Percentiles rank a stretch among this genome's conserved stretches.
Evolutionary conservation across 2,113 vertebrate species (phyloP).

Genomic region (Rutilus rutilus): DNA sequence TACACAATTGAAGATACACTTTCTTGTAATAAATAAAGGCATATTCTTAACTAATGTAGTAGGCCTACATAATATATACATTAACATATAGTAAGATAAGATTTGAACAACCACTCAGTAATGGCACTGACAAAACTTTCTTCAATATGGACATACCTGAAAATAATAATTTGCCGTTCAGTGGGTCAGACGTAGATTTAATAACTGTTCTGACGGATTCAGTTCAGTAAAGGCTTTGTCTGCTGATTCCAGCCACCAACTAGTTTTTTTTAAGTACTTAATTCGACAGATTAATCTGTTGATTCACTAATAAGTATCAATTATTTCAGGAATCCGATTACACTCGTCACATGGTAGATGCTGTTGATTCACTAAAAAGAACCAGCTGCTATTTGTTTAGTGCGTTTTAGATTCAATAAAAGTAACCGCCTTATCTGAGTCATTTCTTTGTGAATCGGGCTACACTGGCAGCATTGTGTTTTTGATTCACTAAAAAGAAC

Average conservation of each 20-base stretch:
- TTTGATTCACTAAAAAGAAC: background rate
- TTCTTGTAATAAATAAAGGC: background rate
- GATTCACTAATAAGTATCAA: background rate
- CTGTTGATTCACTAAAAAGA: background rate
- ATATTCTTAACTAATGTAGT: background rate
- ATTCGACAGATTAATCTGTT: background rate
- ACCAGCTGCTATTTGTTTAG: background rate
- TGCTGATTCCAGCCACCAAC: background rate
- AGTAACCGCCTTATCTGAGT: background rate
- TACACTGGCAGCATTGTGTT: background rate
- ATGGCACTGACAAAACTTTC: background rate
- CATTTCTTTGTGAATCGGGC: background rate
- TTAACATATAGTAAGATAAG: background rate
- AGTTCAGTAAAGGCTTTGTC: background rate
- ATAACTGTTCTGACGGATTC: background rate
- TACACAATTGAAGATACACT: no score
- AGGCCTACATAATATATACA: background rate
- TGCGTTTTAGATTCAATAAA: background rate
- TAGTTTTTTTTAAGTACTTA: background rate
- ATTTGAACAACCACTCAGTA: background rate
- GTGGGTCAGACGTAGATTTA: background rate
- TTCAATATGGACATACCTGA: background rate
- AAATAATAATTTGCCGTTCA: background rate
- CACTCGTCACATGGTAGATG: background rate
- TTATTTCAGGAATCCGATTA: background rate